Evolutionary conservation across 2,888 invertebrate genomes (phyloP).

Genomic region (Scaptomyza cyrtandrae): DNA sequence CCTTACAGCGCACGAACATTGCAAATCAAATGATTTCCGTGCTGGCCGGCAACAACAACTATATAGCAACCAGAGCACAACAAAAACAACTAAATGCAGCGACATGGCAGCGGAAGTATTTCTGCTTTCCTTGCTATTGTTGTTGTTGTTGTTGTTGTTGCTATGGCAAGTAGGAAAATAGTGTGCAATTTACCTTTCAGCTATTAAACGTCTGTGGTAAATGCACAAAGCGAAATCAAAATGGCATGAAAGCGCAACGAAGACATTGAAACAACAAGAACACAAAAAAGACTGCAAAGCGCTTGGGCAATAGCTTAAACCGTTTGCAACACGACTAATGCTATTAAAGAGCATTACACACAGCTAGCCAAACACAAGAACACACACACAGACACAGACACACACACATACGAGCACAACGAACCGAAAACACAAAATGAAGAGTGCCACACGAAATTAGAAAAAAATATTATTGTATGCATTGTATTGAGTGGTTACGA

Average conservation of each 20-base stretch:
- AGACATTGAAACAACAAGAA: constrained; percentile 55
- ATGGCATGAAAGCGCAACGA: constrained; percentile 76
- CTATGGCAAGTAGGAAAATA: constrained; percentile 64
- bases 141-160: constrained; percentile 32
- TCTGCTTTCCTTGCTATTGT: constrained; percentile 43
- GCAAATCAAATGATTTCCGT: constrained; percentile 79
- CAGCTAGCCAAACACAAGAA: constrained; percentile 44
- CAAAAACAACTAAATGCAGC: constrained; percentile 28
- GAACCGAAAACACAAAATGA: constrained; percentile 29
- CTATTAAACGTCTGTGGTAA: constrained; percentile 77
- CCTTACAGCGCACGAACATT: constrained; percentile 71
- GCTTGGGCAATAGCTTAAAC: constrained; percentile 66
- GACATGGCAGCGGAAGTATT: constrained; percentile 72
- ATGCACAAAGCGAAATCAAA: constrained; percentile 78
- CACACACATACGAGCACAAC: constrained; percentile 1
- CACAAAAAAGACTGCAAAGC: constrained; percentile 5
- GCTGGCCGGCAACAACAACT: constrained; percentile 55
- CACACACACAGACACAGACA: constrained; percentile 2
- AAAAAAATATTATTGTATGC: constrained; percentile 77
- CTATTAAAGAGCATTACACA: constrained; percentile 67
- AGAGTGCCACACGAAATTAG: constrained; percentile 58
- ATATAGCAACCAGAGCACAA: constrained; percentile 22
- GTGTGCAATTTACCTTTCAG: constrained; percentile 78
- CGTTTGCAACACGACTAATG: constrained; percentile 71
- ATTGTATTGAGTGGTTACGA: constrained; percentile 59